A percentile compares a stretch with the other conserved stretches of the same genome.
These are phyloP conservation scores for Carollia perspicillata DNA, from an alignment of 2,113 vertebrate species.

Conservation along the genomic window DNA sequence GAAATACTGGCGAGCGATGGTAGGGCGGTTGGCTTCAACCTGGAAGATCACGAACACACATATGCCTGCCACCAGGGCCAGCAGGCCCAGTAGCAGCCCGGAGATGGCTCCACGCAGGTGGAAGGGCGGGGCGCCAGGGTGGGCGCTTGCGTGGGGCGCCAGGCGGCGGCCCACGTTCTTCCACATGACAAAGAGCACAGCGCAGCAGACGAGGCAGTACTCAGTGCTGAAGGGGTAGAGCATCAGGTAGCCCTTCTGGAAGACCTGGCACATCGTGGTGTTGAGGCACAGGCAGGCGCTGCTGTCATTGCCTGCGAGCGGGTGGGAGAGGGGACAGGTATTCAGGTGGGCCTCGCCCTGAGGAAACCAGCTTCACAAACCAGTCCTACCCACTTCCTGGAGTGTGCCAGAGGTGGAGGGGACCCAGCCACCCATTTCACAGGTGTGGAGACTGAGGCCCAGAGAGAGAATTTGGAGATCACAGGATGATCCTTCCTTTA, in stretches of 20 bases:
- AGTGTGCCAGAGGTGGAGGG: not conserved
- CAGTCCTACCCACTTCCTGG: too few relatives aligned
- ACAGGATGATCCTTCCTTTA: not conserved
- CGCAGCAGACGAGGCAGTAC: slow-evolving; percentile 89
- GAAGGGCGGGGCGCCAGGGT: slow-evolving; percentile 64
- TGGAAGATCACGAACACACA: slow-evolving; percentile 89
- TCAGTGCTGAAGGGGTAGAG: slow-evolving; percentile 94
- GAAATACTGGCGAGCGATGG: slow-evolving; percentile 75
- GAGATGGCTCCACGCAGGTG: slow-evolving; percentile 76
- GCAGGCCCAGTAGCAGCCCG: slow-evolving; percentile 83
- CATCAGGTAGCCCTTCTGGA: slow-evolving; percentile 89
- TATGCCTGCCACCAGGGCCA: slow-evolving; percentile 79
- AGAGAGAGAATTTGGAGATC: not conserved
- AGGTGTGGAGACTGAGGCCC: not conserved
- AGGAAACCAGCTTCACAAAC: not conserved
- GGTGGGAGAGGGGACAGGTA: not conserved
- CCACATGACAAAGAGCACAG: slow-evolving; percentile 94
- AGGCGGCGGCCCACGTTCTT: slow-evolving; percentile 88
- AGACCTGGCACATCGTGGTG: slow-evolving; percentile 79
- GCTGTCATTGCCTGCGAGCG: slow-evolving; percentile 68
- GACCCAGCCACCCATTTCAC: not conserved
- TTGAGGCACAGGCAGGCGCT: slow-evolving; percentile 80
- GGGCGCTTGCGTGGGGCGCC: not conserved
- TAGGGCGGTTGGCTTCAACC: slow-evolving; percentile 77
- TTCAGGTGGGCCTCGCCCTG: not conserved